Evolutionary conservation across 1,140 invertebrate genomes (phyloP).

Genomic region (Drosophila asahinai): DNA sequence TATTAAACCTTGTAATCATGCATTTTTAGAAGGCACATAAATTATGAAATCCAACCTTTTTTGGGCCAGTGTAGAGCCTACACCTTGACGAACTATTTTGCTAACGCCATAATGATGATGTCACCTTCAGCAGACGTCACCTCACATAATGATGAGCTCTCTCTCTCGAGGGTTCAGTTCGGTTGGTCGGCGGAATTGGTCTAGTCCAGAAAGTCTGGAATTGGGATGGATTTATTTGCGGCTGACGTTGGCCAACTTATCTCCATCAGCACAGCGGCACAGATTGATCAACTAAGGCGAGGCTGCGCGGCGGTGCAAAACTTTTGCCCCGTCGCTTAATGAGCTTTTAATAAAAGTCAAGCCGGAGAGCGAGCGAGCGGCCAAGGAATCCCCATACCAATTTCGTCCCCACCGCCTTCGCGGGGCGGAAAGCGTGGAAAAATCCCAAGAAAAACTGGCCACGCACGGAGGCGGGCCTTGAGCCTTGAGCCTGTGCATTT

Average conservation of each 20-base stretch:
- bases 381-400: constrained; percentile 13
- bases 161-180: background rate
- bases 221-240: constrained; percentile 67
- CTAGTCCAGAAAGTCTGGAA: constrained; percentile 21
- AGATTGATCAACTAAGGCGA: constrained; percentile 58
- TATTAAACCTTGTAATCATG: too few species aligned
- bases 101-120: constrained; percentile 73
- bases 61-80: background rate
- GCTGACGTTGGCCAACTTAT: constrained; percentile 44
- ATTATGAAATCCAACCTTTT: too few species aligned
- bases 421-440: constrained; percentile 38
- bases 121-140: constrained; percentile 51
- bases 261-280: constrained; percentile 40
- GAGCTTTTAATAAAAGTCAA: constrained; percentile 84
- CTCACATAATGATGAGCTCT: constrained; percentile 48
- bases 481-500: constrained; percentile 67
- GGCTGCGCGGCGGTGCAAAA: constrained; percentile 40
- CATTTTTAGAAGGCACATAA: too few species aligned
- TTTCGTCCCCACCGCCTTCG: background rate
- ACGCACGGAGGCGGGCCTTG: constrained; percentile 61
- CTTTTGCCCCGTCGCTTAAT: constrained; percentile 70
- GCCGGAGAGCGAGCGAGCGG: constrained; percentile 14
- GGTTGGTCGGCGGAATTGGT: constrained; percentile 15
- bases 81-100: constrained; percentile 39
- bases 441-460: constrained; percentile 43